Conservation (phyloP, 2,113 vertebrate genomes). For the Sphaerodactylus townsendi region DNA sequence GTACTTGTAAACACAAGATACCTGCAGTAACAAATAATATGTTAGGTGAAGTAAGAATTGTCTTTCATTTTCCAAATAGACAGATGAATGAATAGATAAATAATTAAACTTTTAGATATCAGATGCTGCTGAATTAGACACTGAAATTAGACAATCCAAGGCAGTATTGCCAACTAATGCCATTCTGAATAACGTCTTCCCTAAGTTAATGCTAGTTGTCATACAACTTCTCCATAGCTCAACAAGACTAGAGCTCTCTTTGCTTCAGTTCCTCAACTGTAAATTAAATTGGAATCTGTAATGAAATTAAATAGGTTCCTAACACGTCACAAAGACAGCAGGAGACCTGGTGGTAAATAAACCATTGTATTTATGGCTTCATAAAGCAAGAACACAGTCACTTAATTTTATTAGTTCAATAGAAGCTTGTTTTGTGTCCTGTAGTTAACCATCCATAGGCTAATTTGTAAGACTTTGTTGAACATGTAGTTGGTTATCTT, state of each 20-base stretch:
- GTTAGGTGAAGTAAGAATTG: slow-evolving; percentile 15
- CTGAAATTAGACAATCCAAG: not conserved
- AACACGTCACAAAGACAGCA: slow-evolving; percentile 5
- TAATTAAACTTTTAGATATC: slow-evolving; percentile 1
- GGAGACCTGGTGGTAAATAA: slow-evolving; percentile 16
- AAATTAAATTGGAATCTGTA: slow-evolving; percentile 23
- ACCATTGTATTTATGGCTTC: slow-evolving; percentile 4
- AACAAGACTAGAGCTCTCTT: not conserved
- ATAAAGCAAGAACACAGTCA: not conserved
- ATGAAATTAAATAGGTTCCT: slow-evolving; percentile 16
- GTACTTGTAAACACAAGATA: not conserved
- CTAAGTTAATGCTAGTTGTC: not conserved
- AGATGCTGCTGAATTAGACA: slow-evolving; percentile 6
- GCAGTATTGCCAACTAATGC: not conserved
- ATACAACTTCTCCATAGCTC: not conserved
- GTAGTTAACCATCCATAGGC: not conserved
- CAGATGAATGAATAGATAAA: too few species aligned
- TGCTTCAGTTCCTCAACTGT: not conserved
- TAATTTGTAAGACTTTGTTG: slow-evolving; percentile 31
- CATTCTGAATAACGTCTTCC: slow-evolving; percentile 6
- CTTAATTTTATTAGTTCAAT: slow-evolving; percentile 15
- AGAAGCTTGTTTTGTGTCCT: slow-evolving; percentile 16
- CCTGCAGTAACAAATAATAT: not conserved
- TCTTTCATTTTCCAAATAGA: not conserved
- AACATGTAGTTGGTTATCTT: not conserved